Evolutionary conservation across 2,888 invertebrate genomes (phyloP), one percentile per base, ranked within the genome.

Genomic region (Latrodectus hesperus): DNA sequence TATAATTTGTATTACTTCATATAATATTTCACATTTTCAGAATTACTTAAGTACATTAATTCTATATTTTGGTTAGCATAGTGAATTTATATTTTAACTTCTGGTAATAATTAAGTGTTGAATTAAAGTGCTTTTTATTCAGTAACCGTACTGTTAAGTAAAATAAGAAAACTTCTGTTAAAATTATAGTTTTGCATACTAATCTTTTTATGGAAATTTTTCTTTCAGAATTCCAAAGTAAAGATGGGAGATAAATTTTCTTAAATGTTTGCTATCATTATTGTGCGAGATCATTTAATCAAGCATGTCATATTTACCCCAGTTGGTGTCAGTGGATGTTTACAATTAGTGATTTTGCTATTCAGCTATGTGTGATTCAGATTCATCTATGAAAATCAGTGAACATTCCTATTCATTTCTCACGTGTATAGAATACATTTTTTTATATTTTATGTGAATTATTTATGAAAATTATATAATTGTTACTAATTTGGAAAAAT

Each of bases 211-310:
- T 38, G 38, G 38, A 38, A 38, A 82, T 82, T 88, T 89, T 74
- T 78, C 78, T 90, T 91, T 11, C 83, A 92, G 91, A 95, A 95
- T 88, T 95, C 96, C 90, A 96, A 95, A 93, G 95, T 95, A 90
- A 96, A 95, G 93, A 95, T 95, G 95, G 95, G 95, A 91, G 94
- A 94, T 92, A 94, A 94, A 77, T 22, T 49, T 38, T 17, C 49
- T 22, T 79, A 84, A 65, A 9, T 71, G 26, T 55, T 22, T 14
- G 12, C 14, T n/a, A 67, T n/a, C 26, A 51, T 55, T 55, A 38
- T 72, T 38, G 10, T 65, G 49, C 51, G 17, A 65, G 14, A 52
- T 77, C 73, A 78, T 87, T 67, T 87, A 87, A 65, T 87, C 86
- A 71, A 87, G 86, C 72, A 70, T 70, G 75, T 82, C 74, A 14